Evolutionary conservation across 1,140 invertebrate species (phyloP).

Genomic region (Drosophila lini): DNA sequence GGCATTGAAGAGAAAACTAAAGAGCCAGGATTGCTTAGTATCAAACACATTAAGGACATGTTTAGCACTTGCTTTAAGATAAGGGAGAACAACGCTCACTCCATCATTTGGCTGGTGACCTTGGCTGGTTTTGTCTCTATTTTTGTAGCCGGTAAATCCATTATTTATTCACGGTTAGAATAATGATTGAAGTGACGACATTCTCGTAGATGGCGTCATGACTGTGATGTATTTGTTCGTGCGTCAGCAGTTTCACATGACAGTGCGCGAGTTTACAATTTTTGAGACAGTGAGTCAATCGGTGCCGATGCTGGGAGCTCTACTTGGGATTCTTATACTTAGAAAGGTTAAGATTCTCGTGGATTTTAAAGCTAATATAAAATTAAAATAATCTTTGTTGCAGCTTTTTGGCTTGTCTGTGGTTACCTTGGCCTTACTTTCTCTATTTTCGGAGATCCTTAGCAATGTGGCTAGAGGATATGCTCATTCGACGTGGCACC

Average conservation of each 20-base stretch:
- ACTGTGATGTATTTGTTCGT: slow-evolving; percentile 87
- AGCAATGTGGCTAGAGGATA: slow-evolving; percentile 85
- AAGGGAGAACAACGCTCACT: slow-evolving; percentile 86
- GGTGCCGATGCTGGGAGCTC: slow-evolving; percentile 85
- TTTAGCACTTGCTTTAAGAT: slow-evolving; percentile 86
- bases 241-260: slow-evolving; percentile 88
- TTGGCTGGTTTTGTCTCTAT: slow-evolving; percentile 86
- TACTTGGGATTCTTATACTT: slow-evolving; percentile 85
- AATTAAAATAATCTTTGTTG: not conserved
- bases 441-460: slow-evolving; percentile 74
- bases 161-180: not conserved
- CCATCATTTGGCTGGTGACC: slow-evolving; percentile 87
- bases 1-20: slow-evolving; percentile 3
- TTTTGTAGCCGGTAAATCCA: slow-evolving; percentile 84
- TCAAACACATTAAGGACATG: slow-evolving; percentile 87
- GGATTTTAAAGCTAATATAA: no score
- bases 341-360: slow-evolving; percentile 80
- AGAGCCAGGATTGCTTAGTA: slow-evolving; percentile 85
- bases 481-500: slow-evolving; percentile 86
- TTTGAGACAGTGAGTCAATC: slow-evolving; percentile 85
- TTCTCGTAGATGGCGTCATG: slow-evolving; percentile 69
- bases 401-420: slow-evolving; percentile 74
- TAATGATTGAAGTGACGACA: slow-evolving; percentile 15
- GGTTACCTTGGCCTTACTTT: slow-evolving; percentile 61
- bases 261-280: slow-evolving; percentile 86